Evolutionary conservation across 2,888 invertebrate genomes (phyloP), one percentile per base, ranked within the genome.

Genomic region (Unio delphinus): DNA sequence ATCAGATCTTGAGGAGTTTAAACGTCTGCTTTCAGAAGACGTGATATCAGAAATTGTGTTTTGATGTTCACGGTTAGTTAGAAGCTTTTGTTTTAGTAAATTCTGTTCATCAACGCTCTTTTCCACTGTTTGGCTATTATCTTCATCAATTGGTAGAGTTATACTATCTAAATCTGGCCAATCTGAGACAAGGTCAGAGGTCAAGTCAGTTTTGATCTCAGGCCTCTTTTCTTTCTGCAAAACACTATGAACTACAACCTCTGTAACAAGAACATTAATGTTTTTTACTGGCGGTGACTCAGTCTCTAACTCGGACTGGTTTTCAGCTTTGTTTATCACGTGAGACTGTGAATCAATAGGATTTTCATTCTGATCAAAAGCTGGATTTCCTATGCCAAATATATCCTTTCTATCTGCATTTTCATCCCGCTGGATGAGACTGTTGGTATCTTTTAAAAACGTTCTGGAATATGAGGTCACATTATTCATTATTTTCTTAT

Each of bases 161-260:
- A 78, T 56, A 54, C 66, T 64, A 65, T 77, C 75, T 30, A 78
- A 57, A 59, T 75, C 70, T 57, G 80, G 77, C 77, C 77, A 76
- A 55, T 74, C 74, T 63, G 71, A 65, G 54, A 34, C 18, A 1
- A 55, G n/a, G 61, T 26, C 64, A 30, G 54, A 26, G 56, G 67
- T 45, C 18, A 64, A 61, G 8, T 26, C 67, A 28, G 23, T 61
- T 18, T 11, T 45, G 11, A 15, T 45, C 45, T 11, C 45, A 45
- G 23, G 23, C 57, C n/a, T 7, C 55, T 61, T 30, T 67, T 60
- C n/a, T 56, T 61, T 30, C 1, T 34, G 45, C 34, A 56, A 28
- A 56, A 26, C 7, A 61, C 30, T 20, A 56, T 61, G 26, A 61
- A 56, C 57, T 67, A 55, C 45, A 55, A 18, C 26, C 28, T 28